Conservation (phyloP, 2,888 invertebrate genomes). For the Adela reaumurella region DNA sequence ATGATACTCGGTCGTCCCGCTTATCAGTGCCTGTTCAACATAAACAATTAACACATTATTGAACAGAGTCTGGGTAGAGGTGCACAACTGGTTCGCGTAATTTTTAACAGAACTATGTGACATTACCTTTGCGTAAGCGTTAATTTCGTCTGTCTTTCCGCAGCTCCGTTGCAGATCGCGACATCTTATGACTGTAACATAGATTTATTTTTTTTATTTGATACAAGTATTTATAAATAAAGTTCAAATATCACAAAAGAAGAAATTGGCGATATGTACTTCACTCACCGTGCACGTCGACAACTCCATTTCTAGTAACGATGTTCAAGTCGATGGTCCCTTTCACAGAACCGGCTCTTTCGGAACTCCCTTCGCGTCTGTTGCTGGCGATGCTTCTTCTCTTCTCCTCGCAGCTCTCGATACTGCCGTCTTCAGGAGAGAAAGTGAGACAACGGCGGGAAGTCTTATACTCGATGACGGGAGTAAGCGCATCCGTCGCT, state of each 20-base stretch:
- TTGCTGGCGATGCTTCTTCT: slow-evolving; percentile 50
- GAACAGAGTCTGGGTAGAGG: too few relatives aligned
- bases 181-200: slow-evolving; percentile 73
- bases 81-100: too few relatives aligned
- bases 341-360: slow-evolving; percentile 33
- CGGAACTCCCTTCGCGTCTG: slow-evolving; percentile 32
- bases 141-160: slow-evolving; percentile 63
- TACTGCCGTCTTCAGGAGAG: slow-evolving; percentile 52
- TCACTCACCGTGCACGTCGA: slow-evolving; percentile 70
- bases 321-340: slow-evolving; percentile 65
- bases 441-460: slow-evolving; percentile 58
- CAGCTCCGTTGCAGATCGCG: slow-evolving; percentile 66
- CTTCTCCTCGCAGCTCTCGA: slow-evolving; percentile 51
- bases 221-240: too few relatives aligned
- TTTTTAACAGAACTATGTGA: too few relatives aligned
- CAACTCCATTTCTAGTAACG: slow-evolving; percentile 50
- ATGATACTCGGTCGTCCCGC: slow-evolving; percentile 39
- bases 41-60: too few relatives aligned
- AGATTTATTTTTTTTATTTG: too few relatives aligned
- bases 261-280: slow-evolving; percentile 33
- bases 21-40: slow-evolving; percentile 62
- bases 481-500: slow-evolving; percentile 31
- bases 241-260: too few relatives aligned
- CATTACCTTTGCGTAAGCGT: slow-evolving; percentile 85
- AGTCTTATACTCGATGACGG: slow-evolving; percentile 44